Conservation (phyloP, 2,888 invertebrate species). For the Cerastis rubricosa region DNA sequence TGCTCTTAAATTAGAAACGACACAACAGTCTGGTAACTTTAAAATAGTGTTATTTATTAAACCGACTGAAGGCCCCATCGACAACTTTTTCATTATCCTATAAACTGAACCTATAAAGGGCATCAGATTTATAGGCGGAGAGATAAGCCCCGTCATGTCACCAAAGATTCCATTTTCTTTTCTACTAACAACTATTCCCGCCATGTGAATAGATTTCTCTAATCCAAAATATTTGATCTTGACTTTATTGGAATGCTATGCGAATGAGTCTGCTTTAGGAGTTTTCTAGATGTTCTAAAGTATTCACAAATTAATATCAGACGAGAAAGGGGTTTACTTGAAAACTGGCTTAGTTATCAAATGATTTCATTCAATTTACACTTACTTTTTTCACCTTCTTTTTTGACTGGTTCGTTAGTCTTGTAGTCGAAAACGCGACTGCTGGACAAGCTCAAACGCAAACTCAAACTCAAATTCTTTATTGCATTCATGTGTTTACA, state of each 20-base stretch:
- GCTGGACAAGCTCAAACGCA: too few relatives aligned
- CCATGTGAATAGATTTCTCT: neutral
- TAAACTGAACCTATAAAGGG: constrained; percentile 31
- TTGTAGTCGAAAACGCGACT: too few relatives aligned
- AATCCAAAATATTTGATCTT: neutral
- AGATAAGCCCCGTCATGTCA: constrained; percentile 9
- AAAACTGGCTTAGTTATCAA: neutral
- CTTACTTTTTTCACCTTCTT: too few relatives aligned
- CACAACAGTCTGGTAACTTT: neutral
- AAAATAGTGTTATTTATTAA: constrained; percentile 12
- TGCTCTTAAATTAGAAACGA: neutral
- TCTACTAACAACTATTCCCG: constrained; percentile 14
- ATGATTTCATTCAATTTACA: neutral
- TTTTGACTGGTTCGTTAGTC: too few relatives aligned
- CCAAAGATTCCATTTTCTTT: constrained; percentile 7
- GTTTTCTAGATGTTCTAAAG: neutral
- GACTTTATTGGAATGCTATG: neutral
- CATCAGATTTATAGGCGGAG: constrained; percentile 29
- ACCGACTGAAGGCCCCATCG: neutral
- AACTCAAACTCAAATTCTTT: too few relatives aligned
- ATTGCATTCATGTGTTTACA: too few relatives aligned
- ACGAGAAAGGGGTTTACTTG: neutral
- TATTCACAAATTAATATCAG: neutral
- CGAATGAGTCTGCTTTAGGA: neutral
- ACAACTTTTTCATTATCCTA: constrained; percentile 32